Evolutionary conservation across 23 tunicate species (phyloP).

Genomic region (Trididemnum nubilum): DNA sequence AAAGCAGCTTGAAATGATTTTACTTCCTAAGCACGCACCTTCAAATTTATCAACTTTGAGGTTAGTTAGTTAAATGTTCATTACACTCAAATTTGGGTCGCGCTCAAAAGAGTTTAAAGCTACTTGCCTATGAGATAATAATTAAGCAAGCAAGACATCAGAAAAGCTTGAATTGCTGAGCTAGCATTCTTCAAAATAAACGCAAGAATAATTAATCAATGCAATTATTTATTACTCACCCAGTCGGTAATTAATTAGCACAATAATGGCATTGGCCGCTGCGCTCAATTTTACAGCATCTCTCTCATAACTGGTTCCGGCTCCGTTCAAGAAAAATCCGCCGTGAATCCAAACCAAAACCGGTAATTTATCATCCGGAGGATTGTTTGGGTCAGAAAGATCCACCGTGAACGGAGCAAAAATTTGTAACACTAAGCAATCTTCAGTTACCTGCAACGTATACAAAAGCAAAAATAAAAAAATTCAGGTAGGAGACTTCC

Average conservation of each 20-base stretch:
- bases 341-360: slow-evolving; percentile 57
- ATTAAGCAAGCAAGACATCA: no score
- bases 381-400: slow-evolving; percentile 23
- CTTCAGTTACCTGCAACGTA: slow-evolving; percentile 59
- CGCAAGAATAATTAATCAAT: no score
- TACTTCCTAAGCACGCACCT: no score
- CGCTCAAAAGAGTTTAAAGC: no score
- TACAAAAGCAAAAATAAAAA: background rate
- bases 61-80: no score
- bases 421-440: slow-evolving; percentile 47
- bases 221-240: slow-evolving; percentile 56
- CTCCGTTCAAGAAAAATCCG: slow-evolving; percentile 45
- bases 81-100: no score
- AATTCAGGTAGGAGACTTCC: background rate
- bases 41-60: no score
- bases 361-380: slow-evolving; percentile 40
- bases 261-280: slow-evolving; percentile 40
- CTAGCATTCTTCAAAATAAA: no score
- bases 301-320: slow-evolving; percentile 20
- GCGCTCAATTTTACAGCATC: slow-evolving; percentile 29
- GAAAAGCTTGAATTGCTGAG: no score
- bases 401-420: slow-evolving; percentile 39
- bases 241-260: slow-evolving; percentile 45
- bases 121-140: no score
- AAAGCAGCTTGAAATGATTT: no score